Conservation (phyloP, 2,113 vertebrate species). For the Chelonoidis abingdonii region DNA sequence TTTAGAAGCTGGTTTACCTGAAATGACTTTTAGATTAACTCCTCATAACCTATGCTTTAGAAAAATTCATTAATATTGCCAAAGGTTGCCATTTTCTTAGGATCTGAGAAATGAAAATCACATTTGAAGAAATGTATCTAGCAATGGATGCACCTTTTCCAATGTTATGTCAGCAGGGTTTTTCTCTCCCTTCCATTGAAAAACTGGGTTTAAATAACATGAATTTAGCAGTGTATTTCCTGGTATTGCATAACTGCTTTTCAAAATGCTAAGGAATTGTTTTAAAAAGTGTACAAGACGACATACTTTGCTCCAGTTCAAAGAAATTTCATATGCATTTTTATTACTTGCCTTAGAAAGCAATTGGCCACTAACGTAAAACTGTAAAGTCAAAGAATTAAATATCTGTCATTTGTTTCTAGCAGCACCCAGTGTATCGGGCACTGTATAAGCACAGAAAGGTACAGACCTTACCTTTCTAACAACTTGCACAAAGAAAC, state of each 20-base stretch:
- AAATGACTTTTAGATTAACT: not conserved
- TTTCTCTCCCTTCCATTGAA: not conserved
- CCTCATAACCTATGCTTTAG: not conserved
- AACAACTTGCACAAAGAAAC: not conserved
- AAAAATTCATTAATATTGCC: not conserved
- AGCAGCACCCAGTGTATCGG: not conserved
- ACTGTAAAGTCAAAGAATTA: not conserved
- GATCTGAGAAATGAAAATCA: not conserved
- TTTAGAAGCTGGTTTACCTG: not conserved
- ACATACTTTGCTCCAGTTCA: not conserved
- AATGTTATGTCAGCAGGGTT: not conserved
- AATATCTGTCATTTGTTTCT: not conserved
- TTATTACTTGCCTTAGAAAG: slow-evolving; percentile 1
- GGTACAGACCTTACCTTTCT: no score
- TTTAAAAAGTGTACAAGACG: not conserved
- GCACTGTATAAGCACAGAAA: not conserved
- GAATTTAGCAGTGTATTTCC: not conserved
- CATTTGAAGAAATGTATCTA: not conserved
- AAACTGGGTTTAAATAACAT: not conserved
- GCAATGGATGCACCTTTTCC: not conserved
- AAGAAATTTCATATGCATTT: not conserved
- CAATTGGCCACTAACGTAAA: not conserved
- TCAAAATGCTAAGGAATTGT: not conserved
- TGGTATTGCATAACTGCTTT: slow-evolving; percentile 15
- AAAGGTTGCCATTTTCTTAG: not conserved